A percentile compares a stretch with the other conserved stretches of the same genome.
Conservation (phyloP, 2,113 vertebrate genomes). For the Pituophis catenifer region DNA sequence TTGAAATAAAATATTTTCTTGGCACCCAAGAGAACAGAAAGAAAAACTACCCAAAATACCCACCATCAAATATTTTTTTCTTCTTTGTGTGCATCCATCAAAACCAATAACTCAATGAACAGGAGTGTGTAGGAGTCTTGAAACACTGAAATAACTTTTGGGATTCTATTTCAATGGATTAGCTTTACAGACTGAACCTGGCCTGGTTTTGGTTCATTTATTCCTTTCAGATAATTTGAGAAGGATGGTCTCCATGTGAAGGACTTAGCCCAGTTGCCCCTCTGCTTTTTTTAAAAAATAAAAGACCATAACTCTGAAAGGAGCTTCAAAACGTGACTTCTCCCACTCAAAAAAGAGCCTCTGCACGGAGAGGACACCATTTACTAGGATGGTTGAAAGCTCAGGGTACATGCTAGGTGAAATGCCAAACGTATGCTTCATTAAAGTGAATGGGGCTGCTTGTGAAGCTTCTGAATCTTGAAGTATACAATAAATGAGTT, state of each 20-base stretch:
- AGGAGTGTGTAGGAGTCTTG: background rate
- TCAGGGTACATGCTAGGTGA: background rate
- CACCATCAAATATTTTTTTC: slow-evolving; percentile 36
- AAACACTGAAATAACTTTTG: background rate
- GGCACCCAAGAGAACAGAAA: slow-evolving; percentile 66
- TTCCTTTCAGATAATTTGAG: slow-evolving; percentile 47
- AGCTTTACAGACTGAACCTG: background rate
- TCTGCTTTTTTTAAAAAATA: background rate
- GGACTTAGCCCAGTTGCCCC: background rate
- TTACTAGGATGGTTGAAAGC: background rate
- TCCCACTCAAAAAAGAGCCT: background rate
- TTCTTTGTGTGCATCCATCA: background rate
- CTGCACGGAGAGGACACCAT: background rate
- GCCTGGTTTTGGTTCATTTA: slow-evolving; percentile 2
- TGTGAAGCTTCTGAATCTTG: background rate
- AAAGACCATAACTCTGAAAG: background rate
- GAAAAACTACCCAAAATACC: slow-evolving; percentile 73
- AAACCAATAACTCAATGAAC: background rate
- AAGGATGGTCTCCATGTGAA: background rate
- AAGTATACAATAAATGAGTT: background rate
- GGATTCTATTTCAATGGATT: background rate
- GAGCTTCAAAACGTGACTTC: background rate
- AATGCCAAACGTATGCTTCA: background rate
- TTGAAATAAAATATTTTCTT: slow-evolving; percentile 79
- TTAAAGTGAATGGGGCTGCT: background rate